Conservation (phyloP, 2,113 vertebrate genomes). For the Myiagra hebetior region DNA sequence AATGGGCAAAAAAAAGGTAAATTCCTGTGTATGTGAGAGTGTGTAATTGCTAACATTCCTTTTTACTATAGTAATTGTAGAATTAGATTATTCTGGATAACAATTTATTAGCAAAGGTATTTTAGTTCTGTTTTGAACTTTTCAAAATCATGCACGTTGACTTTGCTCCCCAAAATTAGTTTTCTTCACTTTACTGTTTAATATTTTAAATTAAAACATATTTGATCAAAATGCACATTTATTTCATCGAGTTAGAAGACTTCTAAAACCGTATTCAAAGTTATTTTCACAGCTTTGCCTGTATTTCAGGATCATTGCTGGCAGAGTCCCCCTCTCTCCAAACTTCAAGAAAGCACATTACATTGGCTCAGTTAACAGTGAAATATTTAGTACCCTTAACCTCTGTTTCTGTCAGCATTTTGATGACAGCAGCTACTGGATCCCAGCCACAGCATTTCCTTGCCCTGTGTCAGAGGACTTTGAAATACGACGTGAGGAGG, state of each 20-base stretch:
- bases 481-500: background rate
- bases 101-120: background rate
- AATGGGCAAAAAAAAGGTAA: background rate
- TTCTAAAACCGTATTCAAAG: background rate
- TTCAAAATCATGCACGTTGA: background rate
- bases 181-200: background rate
- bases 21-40: background rate
- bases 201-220: background rate
- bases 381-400: background rate
- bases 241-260: background rate
- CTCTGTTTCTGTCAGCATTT: background rate
- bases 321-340: background rate
- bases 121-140: background rate
- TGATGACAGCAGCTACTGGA: background rate
- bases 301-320: background rate
- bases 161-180: background rate
- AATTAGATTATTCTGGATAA: background rate
- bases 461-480: background rate
- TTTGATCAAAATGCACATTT: background rate
- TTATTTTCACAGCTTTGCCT: background rate
- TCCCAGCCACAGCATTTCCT: background rate
- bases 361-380: background rate
- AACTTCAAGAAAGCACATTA: rapidly evolving
- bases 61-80: background rate
- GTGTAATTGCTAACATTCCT: background rate